Percentiles rank a stretch among this genome's conserved stretches.
Evolutionary conservation across 2,113 vertebrate genomes (phyloP).

Genomic region (western clawed frog (Xenopus tropicalis)): DNA sequence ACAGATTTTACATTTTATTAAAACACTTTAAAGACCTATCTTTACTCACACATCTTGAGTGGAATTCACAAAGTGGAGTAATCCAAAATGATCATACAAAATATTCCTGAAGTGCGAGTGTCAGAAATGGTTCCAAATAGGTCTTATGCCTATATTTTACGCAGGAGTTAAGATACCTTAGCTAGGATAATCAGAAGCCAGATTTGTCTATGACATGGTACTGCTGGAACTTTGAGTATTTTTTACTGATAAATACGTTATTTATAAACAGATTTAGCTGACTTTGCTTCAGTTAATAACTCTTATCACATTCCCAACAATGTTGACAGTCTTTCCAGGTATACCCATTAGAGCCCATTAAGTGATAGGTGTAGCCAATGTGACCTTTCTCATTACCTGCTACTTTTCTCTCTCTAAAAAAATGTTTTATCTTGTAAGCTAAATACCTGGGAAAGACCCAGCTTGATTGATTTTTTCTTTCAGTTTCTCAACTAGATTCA

Average conservation of each 20-base stretch:
- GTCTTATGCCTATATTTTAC: too few relatives aligned
- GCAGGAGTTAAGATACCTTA: too few relatives aligned
- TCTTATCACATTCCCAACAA: not conserved
- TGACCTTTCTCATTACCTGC: not conserved
- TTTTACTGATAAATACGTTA: not conserved
- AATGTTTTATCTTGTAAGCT: not conserved
- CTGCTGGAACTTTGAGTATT: not conserved
- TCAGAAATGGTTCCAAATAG: too few relatives aligned
- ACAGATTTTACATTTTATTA: too few relatives aligned
- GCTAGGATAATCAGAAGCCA: too few relatives aligned
- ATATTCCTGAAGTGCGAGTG: too few relatives aligned
- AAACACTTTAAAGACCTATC: too few relatives aligned
- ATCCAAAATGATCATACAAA: too few relatives aligned
- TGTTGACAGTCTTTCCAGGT: not conserved
- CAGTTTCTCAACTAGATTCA: not conserved
- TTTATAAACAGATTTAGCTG: not conserved
- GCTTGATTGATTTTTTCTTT: conserved; percentile 4
- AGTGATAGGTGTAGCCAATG: not conserved
- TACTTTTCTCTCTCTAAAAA: conserved; percentile 1
- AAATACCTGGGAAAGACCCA: not conserved
- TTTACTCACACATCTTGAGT: too few relatives aligned
- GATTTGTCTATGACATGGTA: too few relatives aligned
- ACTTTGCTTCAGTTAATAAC: not conserved
- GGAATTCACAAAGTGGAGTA: too few relatives aligned
- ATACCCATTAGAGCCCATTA: not conserved